Evolutionary conservation across 2,888 invertebrate genomes (phyloP).

Genomic region (Tortricodes alternella): DNA sequence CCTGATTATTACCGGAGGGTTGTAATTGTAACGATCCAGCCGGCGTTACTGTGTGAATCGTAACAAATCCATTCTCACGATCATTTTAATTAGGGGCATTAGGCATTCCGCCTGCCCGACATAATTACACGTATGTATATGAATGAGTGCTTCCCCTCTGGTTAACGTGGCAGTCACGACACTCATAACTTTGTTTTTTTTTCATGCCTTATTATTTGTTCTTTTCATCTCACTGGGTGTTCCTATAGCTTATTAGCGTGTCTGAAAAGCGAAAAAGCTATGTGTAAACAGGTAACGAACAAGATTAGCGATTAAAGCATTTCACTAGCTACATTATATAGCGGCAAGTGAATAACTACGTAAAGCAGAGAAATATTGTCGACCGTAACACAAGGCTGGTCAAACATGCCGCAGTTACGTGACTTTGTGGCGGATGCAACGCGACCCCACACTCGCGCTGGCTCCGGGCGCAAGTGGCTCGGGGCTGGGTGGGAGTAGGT

Average conservation of each 20-base stretch:
- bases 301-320: not conserved
- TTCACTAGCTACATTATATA: not conserved
- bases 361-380: slow-evolving; percentile 42
- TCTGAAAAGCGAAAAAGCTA: not conserved
- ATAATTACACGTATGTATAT: slow-evolving; percentile 19
- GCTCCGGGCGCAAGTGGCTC: slow-evolving; percentile 1
- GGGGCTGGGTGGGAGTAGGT: not conserved
- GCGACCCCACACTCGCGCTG: slow-evolving; percentile 13
- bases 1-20: slow-evolving; percentile 7
- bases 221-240: not conserved
- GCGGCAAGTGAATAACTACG: slow-evolving; percentile 21
- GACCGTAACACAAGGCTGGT: slow-evolving; percentile 45
- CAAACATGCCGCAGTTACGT: slow-evolving; percentile 53
- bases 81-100: slow-evolving; percentile 33
- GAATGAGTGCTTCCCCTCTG: slow-evolving; percentile 11
- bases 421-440: slow-evolving; percentile 30
- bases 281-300: not conserved
- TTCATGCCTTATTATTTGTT: not conserved
- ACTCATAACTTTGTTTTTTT: not conserved
- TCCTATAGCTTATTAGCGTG: not conserved
- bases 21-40: slow-evolving; percentile 22
- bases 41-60: slow-evolving; percentile 19
- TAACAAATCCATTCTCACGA: slow-evolving; percentile 35
- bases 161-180: slow-evolving; percentile 19
- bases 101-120: slow-evolving; percentile 24